A percentile compares a stretch with the other conserved stretches of the same genome.
Evolutionary conservation across 1,140 invertebrate species (phyloP).

Genomic region (Halictus rubicundus): DNA sequence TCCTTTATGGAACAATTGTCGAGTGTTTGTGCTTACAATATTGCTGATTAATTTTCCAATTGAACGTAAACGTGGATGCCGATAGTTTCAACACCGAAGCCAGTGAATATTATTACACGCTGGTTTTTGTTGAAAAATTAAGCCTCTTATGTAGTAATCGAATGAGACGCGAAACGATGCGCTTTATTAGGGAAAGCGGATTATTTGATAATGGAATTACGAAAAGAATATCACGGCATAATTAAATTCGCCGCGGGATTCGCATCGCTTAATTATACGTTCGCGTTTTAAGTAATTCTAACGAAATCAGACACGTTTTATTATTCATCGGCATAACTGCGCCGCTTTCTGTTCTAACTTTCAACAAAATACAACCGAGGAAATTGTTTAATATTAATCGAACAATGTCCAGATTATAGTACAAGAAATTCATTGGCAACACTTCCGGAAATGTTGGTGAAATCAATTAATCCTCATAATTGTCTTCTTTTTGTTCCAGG

Average conservation of each 20-base stretch:
- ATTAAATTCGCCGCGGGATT: not conserved
- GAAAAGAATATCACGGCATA: conserved; percentile 1
- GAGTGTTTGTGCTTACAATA: not conserved
- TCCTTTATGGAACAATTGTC: not conserved
- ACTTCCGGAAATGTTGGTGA: too few species aligned
- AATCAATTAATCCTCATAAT: too few species aligned
- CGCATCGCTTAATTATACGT: not conserved
- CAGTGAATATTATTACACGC: not conserved
- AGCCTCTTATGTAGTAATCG: conserved; percentile 2
- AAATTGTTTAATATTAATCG: too few species aligned
- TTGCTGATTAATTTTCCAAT: not conserved
- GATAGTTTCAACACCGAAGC: not conserved
- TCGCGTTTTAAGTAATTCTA: not conserved
- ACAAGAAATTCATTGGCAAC: too few species aligned
- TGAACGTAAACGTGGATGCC: not conserved
- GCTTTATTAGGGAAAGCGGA: conserved; percentile 3
- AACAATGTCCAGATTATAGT: too few species aligned
- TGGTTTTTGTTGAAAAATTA: not conserved
- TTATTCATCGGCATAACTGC: not conserved
- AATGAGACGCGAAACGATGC: not conserved
- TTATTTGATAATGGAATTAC: conserved; percentile 2
- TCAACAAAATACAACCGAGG: too few species aligned
- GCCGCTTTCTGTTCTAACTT: too few species aligned
- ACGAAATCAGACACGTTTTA: not conserved
- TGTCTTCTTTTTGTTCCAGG: too few species aligned